Conservation (phyloP, 2,888 invertebrate species). For the Temnothorax rugatulus region DNA sequence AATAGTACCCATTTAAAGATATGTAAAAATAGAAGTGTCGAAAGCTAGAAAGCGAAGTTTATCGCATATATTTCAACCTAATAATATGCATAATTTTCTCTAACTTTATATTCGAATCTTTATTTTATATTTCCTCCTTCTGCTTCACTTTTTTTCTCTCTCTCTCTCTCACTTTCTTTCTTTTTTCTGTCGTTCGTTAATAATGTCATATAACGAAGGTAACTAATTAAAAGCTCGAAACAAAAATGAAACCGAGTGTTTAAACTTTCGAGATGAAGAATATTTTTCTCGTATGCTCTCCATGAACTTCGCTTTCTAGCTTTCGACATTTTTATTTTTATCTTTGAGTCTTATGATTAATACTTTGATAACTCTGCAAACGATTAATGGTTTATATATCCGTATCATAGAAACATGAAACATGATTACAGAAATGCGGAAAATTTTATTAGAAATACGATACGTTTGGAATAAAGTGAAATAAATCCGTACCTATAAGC, state of each 20-base stretch:
- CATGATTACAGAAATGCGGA: not conserved
- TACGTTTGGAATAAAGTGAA: conserved; percentile 5
- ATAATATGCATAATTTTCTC: not conserved
- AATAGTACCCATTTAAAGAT: no score
- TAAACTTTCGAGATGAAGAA: not conserved
- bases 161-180: not conserved
- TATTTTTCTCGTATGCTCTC: not conserved
- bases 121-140: not conserved
- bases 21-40: no score
- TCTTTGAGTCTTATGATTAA: not conserved
- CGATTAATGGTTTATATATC: not conserved
- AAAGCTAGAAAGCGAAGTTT: no score
- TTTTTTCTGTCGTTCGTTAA: not conserved
- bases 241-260: not conserved
- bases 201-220: not conserved
- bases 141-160: not conserved
- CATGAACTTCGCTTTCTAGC: not conserved
- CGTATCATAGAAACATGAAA: not conserved
- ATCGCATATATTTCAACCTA: not conserved
- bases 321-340: not conserved
- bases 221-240: not conserved
- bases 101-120: not conserved
- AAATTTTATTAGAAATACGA: conserved; percentile 18
- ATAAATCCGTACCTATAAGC: not conserved
- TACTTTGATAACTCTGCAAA: not conserved